Evolutionary conservation across 2,888 invertebrate species (phyloP).

Genomic region (Trissolcus japonicus): DNA sequence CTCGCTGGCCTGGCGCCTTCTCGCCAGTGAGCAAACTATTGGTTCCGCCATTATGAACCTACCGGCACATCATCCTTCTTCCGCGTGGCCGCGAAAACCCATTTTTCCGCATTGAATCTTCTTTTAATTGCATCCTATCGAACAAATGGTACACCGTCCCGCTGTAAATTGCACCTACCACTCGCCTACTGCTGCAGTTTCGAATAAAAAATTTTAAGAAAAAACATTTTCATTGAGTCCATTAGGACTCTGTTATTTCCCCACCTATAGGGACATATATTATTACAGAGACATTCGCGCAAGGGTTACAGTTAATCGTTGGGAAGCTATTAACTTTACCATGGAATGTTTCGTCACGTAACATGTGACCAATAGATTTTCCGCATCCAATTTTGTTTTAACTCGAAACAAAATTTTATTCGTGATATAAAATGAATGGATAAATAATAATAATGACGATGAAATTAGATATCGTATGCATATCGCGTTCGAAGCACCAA

Average conservation of each 20-base stretch:
- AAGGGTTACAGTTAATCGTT: slow-evolving; percentile 73
- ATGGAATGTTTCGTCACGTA: slow-evolving; percentile 75
- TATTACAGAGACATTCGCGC: slow-evolving; percentile 62
- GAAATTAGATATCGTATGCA: slow-evolving; percentile 51
- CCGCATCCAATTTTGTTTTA: slow-evolving; percentile 12
- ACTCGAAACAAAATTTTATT: not conserved
- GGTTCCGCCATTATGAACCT: slow-evolving; percentile 60
- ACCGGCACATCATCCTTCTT: slow-evolving; percentile 46
- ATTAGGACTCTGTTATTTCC: slow-evolving; percentile 68
- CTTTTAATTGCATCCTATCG: slow-evolving; percentile 36
- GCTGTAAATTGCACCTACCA: not conserved
- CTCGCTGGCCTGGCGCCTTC: slow-evolving; percentile 68
- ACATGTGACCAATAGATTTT: slow-evolving; percentile 62
- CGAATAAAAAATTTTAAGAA: not conserved
- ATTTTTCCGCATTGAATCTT: slow-evolving; percentile 28
- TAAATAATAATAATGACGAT: slow-evolving; percentile 15
- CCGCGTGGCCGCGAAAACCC: slow-evolving; percentile 33
- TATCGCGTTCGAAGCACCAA: slow-evolving; percentile 58
- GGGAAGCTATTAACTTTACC: slow-evolving; percentile 73
- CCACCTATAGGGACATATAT: slow-evolving; percentile 68
- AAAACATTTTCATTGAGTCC: slow-evolving; percentile 23
- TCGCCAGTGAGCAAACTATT: slow-evolving; percentile 71
- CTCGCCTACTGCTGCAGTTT: not conserved
- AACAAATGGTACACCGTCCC: slow-evolving; percentile 4
- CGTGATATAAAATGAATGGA: slow-evolving; percentile 8